Conservation (phyloP, 2,113 vertebrate genomes). For the Electrona antarctica region DNA sequence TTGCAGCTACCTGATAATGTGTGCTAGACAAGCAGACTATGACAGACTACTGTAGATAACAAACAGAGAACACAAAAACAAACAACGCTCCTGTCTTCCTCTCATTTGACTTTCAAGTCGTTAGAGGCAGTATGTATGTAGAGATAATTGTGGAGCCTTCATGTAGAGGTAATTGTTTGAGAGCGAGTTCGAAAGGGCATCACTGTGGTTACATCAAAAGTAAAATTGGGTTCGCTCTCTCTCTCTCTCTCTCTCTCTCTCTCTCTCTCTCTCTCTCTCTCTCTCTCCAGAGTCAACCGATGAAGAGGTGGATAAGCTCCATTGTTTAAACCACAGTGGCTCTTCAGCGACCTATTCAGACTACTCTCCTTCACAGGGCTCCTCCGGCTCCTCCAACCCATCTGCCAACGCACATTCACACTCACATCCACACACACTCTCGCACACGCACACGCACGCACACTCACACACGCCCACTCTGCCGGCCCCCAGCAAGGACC, state of each 20-base stretch:
- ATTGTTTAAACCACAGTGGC: conserved; percentile 98
- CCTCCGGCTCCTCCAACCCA: conserved; percentile 94
- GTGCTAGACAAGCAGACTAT: too few species aligned
- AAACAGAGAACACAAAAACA: too few species aligned
- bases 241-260: not conserved
- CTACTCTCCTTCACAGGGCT: conserved; percentile 98
- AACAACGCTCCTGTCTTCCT: too few species aligned
- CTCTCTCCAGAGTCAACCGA: conserved; percentile 90
- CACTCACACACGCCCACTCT: conserved; percentile 78
- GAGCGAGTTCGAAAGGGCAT: too few species aligned
- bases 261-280: conserved; percentile 23
- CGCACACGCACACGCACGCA: conserved; percentile 50
- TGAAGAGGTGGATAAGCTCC: conserved; percentile 97
- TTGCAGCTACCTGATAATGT: too few species aligned
- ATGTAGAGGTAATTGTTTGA: too few species aligned
- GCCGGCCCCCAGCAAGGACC: conserved; percentile 89
- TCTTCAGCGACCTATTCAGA: conserved; percentile 99
- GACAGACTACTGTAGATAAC: too few species aligned
- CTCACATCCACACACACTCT: conserved; percentile 20
- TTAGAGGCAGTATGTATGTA: not conserved
- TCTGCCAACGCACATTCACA: conserved; percentile 75
- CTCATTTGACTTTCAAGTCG: too few species aligned
- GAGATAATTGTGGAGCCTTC: not conserved
- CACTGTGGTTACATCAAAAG: too few species aligned
- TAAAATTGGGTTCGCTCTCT: not conserved